These are phyloP conservation scores for Argyrosomus regius DNA, from an alignment of 2,797 vertebrate species.

Conservation along the genomic window DNA sequence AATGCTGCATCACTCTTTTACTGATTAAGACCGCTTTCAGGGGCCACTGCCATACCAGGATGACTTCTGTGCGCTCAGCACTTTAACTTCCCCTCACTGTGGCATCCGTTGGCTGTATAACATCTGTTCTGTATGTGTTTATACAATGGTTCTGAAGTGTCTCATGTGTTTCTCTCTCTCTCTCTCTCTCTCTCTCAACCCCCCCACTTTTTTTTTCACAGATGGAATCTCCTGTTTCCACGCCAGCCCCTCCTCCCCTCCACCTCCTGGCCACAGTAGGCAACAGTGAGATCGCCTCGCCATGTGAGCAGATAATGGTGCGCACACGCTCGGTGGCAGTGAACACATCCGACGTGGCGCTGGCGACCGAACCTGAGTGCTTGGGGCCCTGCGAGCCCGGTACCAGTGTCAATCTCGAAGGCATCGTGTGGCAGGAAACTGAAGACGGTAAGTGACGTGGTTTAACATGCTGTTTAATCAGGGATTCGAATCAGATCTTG, in stretches of 20 bases:
- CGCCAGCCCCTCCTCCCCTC: slow-evolving; percentile 94
- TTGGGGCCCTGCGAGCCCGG: slow-evolving; percentile 98
- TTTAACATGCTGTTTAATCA: slow-evolving; percentile 2
- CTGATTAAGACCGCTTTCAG: slow-evolving; percentile 44
- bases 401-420: slow-evolving; percentile 98
- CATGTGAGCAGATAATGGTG: slow-evolving; percentile 99
- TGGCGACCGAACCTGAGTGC: slow-evolving; percentile 97
- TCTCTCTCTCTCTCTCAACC: slow-evolving; percentile 33
- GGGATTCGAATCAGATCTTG: background rate
- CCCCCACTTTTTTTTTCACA: slow-evolving; percentile 76
- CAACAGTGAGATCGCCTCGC: slow-evolving; percentile 94
- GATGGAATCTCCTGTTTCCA: slow-evolving; percentile 98
- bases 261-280: slow-evolving; percentile 94
- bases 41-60: slow-evolving; percentile 38
- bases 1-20: slow-evolving; percentile 36
- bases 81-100: slow-evolving; percentile 57
- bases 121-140: slow-evolving; percentile 69
- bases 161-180: slow-evolving; percentile 53
- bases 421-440: slow-evolving; percentile 99
- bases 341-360: slow-evolving; percentile 96
- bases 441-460: slow-evolving; percentile 92
- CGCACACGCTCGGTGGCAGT: slow-evolving; percentile 97
- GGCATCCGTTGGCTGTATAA: slow-evolving; percentile 51
- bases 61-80: slow-evolving; percentile 50
- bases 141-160: slow-evolving; percentile 53